phyloP scores from a whole-genome alignment of 2,113 vertebrate genomes.

The Arizona elegans region DNA sequence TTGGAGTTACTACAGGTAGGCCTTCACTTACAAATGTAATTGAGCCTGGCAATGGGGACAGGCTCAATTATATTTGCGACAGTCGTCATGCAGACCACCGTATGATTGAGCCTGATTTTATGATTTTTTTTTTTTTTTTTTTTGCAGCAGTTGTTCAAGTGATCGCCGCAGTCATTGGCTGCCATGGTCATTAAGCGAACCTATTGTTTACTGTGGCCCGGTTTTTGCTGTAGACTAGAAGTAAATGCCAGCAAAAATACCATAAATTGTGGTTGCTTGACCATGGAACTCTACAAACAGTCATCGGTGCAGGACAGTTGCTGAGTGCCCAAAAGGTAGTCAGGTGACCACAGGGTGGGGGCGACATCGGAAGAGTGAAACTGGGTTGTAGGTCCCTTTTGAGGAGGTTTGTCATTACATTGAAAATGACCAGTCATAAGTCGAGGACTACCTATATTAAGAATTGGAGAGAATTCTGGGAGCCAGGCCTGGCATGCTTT shows the following conservation, averaged over 20 bases:
- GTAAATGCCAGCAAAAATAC: not conserved
- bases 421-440: not conserved
- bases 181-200: not conserved
- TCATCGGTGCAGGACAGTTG: not conserved
- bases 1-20: not conserved
- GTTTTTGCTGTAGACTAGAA: not conserved
- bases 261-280: not conserved
- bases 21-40: not conserved
- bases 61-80: not conserved
- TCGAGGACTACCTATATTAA: not conserved
- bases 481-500: not conserved
- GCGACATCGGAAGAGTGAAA: not conserved
- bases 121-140: not conserved
- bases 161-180: not conserved
- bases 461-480: not conserved
- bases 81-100: not conserved
- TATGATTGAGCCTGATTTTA: not conserved
- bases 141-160: not conserved
- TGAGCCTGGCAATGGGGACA: not conserved
- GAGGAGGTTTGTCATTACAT: too few relatives aligned
- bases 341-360: not conserved
- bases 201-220: not conserved
- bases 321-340: not conserved
- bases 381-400: not conserved
- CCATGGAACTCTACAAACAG: not conserved